phyloP scores from a whole-genome alignment of 2,888 invertebrate genomes.

The Erynnis tages region DNA sequence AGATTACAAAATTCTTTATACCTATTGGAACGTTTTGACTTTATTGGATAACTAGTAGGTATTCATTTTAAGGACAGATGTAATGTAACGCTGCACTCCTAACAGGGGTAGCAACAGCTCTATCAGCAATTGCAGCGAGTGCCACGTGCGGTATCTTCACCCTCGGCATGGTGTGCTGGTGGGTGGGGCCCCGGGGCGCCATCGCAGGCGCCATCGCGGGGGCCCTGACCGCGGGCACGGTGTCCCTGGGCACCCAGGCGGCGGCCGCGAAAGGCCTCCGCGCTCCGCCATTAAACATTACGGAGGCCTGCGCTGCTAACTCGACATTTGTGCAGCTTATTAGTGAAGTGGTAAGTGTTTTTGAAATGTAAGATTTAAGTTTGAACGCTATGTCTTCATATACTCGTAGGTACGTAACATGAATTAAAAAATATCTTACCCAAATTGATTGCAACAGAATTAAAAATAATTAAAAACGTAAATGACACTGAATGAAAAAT shows the following conservation, averaged over 20 bases:
- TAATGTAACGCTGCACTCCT: background rate
- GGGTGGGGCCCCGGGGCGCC: constrained; percentile 87
- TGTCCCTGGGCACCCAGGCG: constrained; percentile 85
- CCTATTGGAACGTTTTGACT: too few species aligned
- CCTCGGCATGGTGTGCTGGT: constrained; percentile 90
- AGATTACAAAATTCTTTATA: too few species aligned
- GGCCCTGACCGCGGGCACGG: constrained; percentile 83
- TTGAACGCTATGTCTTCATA: too few species aligned
- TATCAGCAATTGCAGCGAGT: constrained; percentile 92
- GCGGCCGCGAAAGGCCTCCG: constrained; percentile 83
- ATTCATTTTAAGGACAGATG: background rate
- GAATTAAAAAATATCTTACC: too few species aligned
- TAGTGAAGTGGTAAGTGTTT: constrained; percentile 54
- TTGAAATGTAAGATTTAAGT: too few species aligned
- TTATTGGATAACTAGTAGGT: too few species aligned
- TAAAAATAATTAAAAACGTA: too few species aligned
- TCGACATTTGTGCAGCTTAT: constrained; percentile 48
- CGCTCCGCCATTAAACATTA: constrained; percentile 62
- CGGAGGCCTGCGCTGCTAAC: constrained; percentile 51
- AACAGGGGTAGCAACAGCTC: constrained; percentile 84
- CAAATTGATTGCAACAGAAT: too few species aligned
- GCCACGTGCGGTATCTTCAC: constrained; percentile 92
- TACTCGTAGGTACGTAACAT: too few species aligned
- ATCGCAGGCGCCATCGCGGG: constrained; percentile 81
- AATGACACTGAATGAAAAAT: too few species aligned